Evolutionary conservation across 2,113 vertebrate genomes (phyloP).

Genomic region (rat (Rattus norvegicus)): DNA sequence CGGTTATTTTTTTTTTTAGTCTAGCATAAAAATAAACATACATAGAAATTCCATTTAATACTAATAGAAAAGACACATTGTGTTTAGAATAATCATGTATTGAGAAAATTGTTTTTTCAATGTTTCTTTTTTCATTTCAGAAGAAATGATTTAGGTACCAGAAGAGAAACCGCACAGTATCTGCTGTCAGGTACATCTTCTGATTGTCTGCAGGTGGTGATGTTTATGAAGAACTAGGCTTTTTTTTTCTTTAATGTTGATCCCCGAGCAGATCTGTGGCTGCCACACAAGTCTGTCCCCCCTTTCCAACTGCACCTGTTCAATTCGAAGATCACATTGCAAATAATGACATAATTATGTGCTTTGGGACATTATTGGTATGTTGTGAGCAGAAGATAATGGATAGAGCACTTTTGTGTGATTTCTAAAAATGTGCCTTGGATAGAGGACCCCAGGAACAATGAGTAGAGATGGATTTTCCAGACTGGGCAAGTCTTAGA

Average conservation of each 20-base stretch:
- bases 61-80: constrained; percentile 22
- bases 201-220: constrained; percentile 77
- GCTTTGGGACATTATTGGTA: constrained; percentile 66
- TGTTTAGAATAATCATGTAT: constrained; percentile 53
- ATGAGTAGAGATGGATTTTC: constrained; percentile 60
- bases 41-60: constrained; percentile 41
- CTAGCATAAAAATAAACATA: constrained; percentile 55
- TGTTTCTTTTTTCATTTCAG: constrained; percentile 37
- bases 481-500: not conserved
- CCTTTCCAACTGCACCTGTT: constrained; percentile 68
- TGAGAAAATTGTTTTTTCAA: constrained; percentile 2
- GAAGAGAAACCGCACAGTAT: constrained; percentile 44
- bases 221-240: constrained; percentile 53
- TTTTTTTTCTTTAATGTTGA: constrained; percentile 8
- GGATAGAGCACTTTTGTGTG: constrained; percentile 43
- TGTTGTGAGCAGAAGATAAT: constrained; percentile 68
- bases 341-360: constrained; percentile 71
- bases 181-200: constrained; percentile 46
- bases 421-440: constrained; percentile 53
- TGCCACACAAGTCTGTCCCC: constrained; percentile 34
- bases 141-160: constrained; percentile 55
- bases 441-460: constrained; percentile 38
- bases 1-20: constrained; percentile 61
- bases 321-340: constrained; percentile 60
- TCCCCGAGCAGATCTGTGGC: constrained; percentile 55